phyloP scores from a whole-genome alignment of 2,113 vertebrate species.

The Megaceryle maxima region DNA sequence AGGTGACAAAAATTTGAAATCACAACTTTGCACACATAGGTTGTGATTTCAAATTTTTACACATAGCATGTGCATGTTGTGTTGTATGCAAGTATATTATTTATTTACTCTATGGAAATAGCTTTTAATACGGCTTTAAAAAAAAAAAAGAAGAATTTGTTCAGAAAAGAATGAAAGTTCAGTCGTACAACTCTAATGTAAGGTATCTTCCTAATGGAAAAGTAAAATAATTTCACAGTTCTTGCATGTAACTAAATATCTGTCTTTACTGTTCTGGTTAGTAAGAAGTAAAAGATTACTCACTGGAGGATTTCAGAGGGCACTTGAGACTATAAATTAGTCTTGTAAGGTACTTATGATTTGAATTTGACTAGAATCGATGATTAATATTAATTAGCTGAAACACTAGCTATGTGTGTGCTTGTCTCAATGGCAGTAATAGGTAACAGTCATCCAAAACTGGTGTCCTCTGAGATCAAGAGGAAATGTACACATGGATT shows the following conservation, averaged over 20 bases:
- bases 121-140: not conserved
- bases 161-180: not conserved
- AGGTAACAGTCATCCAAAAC: not conserved
- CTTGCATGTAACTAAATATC: not conserved
- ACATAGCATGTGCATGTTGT: not conserved
- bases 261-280: not conserved
- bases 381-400: not conserved
- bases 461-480: not conserved
- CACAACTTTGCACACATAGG: not conserved
- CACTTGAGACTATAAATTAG: not conserved
- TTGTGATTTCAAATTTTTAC: too few species aligned
- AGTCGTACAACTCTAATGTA: not conserved
- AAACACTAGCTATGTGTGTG: not conserved
- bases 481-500: not conserved
- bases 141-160: not conserved
- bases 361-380: not conserved
- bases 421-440: not conserved
- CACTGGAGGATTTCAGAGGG: not conserved
- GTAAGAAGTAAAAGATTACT: not conserved
- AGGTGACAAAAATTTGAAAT: not conserved
- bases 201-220: not conserved
- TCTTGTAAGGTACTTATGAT: not conserved
- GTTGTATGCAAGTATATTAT: not conserved
- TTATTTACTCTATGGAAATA: not conserved
- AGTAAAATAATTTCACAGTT: not conserved